These are phyloP conservation scores for Maniola hyperantus DNA, from an alignment of 2,888 invertebrate genomes.

Conservation along the genomic window DNA sequence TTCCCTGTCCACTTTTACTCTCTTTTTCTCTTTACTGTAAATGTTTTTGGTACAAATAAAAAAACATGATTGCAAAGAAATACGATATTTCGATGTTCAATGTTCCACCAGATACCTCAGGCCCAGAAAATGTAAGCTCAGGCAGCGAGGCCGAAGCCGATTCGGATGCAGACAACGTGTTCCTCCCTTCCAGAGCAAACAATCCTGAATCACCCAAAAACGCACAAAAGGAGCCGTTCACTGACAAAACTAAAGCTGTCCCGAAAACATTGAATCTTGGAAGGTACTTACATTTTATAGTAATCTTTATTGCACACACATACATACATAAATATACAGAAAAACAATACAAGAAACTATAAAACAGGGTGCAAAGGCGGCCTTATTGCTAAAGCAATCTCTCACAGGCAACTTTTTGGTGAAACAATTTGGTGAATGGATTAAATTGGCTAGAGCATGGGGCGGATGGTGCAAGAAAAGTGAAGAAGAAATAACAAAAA, in stretches of 20 bases:
- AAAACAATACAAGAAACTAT: too few species aligned
- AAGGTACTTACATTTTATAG: conserved; percentile 50
- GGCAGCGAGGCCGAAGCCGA: conserved; percentile 77
- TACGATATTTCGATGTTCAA: neutral
- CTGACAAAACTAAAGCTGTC: conserved; percentile 61
- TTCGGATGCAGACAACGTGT: conserved; percentile 78
- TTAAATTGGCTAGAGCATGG: too few species aligned
- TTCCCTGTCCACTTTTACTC: too few species aligned
- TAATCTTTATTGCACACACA: too few species aligned
- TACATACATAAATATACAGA: too few species aligned
- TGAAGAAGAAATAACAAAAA: neutral
- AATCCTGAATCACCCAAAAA: conserved; percentile 57
- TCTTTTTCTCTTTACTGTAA: too few species aligned
- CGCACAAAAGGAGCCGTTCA: conserved; percentile 48
- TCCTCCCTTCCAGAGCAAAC: conserved; percentile 70
- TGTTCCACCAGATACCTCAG: conserved; percentile 72
- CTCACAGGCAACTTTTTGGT: too few species aligned
- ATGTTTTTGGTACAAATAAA: too few species aligned
- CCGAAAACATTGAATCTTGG: conserved; percentile 77
- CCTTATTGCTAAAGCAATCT: too few species aligned
- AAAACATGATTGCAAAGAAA: too few species aligned
- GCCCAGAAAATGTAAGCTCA: conserved; percentile 85
- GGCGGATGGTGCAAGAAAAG: neutral
- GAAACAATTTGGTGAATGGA: too few species aligned
- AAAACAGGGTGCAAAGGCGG: too few species aligned